Conservation (phyloP, 2,113 vertebrate species). For the Syrrhaptes paradoxus region DNA sequence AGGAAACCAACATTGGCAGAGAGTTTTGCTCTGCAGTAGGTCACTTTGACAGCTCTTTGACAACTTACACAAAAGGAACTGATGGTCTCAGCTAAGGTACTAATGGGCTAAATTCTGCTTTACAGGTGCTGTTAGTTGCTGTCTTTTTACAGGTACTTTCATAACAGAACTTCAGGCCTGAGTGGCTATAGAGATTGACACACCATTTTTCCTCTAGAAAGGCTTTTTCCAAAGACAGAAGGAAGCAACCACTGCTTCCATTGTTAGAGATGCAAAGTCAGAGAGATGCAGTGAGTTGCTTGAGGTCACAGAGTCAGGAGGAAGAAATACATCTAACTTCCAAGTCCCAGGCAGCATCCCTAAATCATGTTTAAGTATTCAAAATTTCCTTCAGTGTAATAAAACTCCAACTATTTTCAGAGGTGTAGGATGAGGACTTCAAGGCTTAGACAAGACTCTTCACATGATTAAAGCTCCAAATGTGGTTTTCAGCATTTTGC, state of each 20-base stretch:
- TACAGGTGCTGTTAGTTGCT: neutral
- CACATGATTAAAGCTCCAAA: neutral
- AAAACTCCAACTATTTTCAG: conserved; percentile 10
- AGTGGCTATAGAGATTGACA: neutral
- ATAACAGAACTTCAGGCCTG: neutral
- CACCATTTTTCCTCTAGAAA: neutral
- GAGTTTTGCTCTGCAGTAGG: neutral
- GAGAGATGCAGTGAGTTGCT: neutral
- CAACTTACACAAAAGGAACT: neutral
- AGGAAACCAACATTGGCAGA: neutral
- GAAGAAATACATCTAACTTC: neutral
- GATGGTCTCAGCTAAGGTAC: neutral
- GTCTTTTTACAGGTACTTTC: neutral
- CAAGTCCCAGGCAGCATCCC: neutral
- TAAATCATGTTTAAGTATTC: neutral
- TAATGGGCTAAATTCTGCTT: neutral
- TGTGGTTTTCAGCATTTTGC: neutral
- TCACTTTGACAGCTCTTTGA: neutral
- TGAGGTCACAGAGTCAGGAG: neutral
- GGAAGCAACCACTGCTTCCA: neutral
- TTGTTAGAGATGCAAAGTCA: neutral
- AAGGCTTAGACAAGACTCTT: neutral
- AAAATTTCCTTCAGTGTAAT: conserved; percentile 1
- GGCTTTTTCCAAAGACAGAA: neutral
- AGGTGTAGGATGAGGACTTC: neutral